These are phyloP conservation scores for Diadophis punctatus DNA, from an alignment of 2,113 vertebrate species.

Conservation along the genomic window DNA sequence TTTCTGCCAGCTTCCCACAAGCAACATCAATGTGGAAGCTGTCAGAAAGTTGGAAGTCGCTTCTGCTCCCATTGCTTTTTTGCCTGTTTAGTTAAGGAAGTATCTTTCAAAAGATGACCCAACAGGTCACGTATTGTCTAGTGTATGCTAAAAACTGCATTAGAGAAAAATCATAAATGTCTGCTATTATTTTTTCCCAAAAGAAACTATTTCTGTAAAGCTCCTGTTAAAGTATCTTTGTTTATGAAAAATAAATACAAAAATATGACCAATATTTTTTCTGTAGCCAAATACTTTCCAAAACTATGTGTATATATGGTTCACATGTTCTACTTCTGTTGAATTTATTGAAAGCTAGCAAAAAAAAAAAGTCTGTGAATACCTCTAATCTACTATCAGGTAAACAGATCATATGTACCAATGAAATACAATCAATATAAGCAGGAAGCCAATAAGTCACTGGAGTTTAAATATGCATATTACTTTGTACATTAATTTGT, in stretches of 20 bases:
- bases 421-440: not conserved
- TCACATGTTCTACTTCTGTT: not conserved
- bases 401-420: not conserved
- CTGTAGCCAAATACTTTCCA: not conserved
- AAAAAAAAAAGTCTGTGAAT: not conserved
- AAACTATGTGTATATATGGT: not conserved
- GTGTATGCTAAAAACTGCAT: not conserved
- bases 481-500: slow-evolving; percentile 11
- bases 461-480: slow-evolving; percentile 9
- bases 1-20: too few species aligned
- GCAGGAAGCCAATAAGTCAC: not conserved
- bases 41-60: too few species aligned
- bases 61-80: too few species aligned
- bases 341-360: too few species aligned
- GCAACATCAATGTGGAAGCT: too few species aligned
- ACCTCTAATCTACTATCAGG: not conserved
- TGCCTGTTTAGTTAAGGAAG: too few species aligned
- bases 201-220: not conserved
- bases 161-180: not conserved
- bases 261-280: not conserved
- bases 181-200: not conserved
- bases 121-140: too few species aligned
- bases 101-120: too few species aligned
- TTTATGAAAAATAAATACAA: not conserved
- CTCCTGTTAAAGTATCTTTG: not conserved